These are phyloP conservation scores for Vespertilio murinus DNA, from an alignment of 2,797 vertebrate genomes.

Conservation along the genomic window DNA sequence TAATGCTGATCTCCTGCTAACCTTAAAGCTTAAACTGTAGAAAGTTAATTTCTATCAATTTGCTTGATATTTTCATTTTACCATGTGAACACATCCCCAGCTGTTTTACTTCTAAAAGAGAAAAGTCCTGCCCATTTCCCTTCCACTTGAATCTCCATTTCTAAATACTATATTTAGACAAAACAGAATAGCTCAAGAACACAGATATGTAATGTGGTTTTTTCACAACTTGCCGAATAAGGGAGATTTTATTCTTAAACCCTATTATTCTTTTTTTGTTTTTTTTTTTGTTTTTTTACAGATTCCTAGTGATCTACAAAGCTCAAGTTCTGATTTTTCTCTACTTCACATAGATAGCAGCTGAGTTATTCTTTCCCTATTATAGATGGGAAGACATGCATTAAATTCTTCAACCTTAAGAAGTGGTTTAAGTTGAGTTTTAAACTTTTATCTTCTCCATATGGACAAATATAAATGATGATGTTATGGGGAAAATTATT, in stretches of 20 bases:
- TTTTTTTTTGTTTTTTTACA: constrained; percentile 31
- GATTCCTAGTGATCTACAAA: neutral
- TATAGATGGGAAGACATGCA: neutral
- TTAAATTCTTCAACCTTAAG: neutral
- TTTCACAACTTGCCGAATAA: neutral
- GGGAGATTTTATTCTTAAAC: constrained; percentile 46
- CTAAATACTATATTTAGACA: constrained; percentile 34
- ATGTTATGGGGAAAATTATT: neutral
- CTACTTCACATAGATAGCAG: neutral
- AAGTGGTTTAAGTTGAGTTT: constrained; percentile 6
- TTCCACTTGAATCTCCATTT: constrained; percentile 24
- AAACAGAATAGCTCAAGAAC: constrained; percentile 38
- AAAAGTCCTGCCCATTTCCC: neutral
- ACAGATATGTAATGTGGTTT: neutral
- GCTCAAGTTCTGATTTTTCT: neutral
- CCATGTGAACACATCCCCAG: neutral
- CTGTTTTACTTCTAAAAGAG: constrained; percentile 34
- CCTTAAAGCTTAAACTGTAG: neutral
- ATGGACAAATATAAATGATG: neutral
- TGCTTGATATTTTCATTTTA: constrained; percentile 26
- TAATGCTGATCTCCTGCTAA: neutral
- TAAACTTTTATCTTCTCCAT: constrained; percentile 24
- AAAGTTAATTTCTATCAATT: constrained; percentile 46
- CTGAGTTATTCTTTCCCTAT: neutral
- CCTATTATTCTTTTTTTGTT: neutral